These are phyloP conservation scores for Oncopodura yosiiana DNA, from an alignment of 1,140 invertebrate species.

Conservation along the genomic window DNA sequence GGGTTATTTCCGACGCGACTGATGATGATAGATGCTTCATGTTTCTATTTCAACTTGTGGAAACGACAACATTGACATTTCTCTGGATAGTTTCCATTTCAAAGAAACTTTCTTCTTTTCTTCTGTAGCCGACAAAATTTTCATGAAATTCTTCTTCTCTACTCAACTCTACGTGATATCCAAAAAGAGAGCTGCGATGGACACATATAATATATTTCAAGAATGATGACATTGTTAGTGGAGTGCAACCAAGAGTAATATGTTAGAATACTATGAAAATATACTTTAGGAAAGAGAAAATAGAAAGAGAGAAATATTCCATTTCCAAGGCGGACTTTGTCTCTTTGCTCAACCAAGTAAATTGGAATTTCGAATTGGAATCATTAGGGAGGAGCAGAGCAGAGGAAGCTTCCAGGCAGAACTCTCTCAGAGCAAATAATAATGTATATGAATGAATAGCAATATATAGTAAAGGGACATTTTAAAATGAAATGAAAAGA, in stretches of 20 bases:
- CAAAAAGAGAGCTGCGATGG: neutral
- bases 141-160: constrained; percentile 18
- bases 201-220: constrained; percentile 28
- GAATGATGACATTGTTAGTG: constrained; percentile 19
- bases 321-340: constrained; percentile 7
- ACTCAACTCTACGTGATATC: neutral
- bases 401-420: neutral
- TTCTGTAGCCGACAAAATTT: constrained; percentile 19
- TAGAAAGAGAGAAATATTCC: neutral
- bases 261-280: too few relatives aligned
- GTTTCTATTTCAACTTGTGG: neutral
- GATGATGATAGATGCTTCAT: too few relatives aligned
- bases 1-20: too few relatives aligned
- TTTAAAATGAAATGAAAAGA: neutral
- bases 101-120: constrained; percentile 25
- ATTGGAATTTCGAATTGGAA: constrained; percentile 30
- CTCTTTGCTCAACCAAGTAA: constrained; percentile 8
- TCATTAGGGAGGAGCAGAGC: constrained; percentile 28
- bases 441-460: constrained; percentile 5
- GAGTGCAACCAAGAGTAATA: too few relatives aligned
- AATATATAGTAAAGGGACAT: neutral
- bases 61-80: neutral
- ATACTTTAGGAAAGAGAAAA: too few relatives aligned
- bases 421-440: constrained; percentile 1
- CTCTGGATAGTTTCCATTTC: constrained; percentile 32